Evolutionary conservation across 35 echinoderm and acorn worm genomes (phyloP).

Genomic region (Patiria miniata): DNA sequence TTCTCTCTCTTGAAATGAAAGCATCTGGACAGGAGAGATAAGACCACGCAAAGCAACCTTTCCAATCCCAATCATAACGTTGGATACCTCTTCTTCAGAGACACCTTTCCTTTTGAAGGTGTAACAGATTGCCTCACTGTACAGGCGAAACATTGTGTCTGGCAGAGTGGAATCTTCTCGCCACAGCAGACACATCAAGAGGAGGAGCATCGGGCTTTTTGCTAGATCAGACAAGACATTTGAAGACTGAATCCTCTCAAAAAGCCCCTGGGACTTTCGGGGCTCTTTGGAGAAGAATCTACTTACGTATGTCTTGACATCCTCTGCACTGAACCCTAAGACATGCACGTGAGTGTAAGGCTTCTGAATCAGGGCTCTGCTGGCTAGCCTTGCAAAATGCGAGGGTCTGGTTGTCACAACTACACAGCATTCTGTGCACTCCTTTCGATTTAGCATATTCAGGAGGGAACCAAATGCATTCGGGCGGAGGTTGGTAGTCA

Average conservation of each 20-base stretch:
- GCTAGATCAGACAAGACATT: neutral
- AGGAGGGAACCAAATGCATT: neutral
- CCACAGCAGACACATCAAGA: conserved; percentile 10
- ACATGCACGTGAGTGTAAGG: neutral
- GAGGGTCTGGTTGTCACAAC: neutral
- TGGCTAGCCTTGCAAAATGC: neutral
- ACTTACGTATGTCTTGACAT: neutral
- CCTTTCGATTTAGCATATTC: neutral
- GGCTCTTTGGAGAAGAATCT: neutral
- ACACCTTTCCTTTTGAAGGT: conserved; percentile 10
- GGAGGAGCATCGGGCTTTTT: neutral
- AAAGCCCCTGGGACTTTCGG: neutral
- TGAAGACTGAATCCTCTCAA: neutral
- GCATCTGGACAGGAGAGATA: neutral
- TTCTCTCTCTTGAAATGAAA: neutral
- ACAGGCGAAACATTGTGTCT: neutral
- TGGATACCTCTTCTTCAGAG: neutral
- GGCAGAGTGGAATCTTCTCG: neutral
- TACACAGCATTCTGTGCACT: neutral
- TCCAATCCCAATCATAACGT: neutral
- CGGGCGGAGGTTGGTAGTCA: neutral
- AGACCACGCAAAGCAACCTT: neutral
- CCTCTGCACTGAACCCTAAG: neutral
- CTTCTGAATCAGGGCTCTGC: neutral
- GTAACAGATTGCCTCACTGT: neutral